Percentiles rank a stretch among this genome's conserved stretches.
Evolutionary conservation across 2,888 invertebrate genomes (phyloP).

Genomic region (Pantelozetes paolii): DNA sequence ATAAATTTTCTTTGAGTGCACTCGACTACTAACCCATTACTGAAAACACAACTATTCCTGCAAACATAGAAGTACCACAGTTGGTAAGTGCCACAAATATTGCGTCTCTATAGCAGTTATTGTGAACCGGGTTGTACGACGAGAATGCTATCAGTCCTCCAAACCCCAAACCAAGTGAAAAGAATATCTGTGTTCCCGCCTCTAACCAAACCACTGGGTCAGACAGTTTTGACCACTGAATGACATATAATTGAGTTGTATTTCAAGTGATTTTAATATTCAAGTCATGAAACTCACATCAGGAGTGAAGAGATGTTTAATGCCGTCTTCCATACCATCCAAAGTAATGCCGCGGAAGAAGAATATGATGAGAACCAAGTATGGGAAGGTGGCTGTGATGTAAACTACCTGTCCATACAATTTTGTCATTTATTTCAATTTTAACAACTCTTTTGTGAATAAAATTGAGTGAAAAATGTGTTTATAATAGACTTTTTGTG

Average conservation of each 20-base stretch:
- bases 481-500: too few relatives aligned
- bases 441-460: not conserved
- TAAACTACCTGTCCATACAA: slow-evolving; percentile 64
- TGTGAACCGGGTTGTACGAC: slow-evolving; percentile 93
- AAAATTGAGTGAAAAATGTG: not conserved
- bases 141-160: slow-evolving; percentile 94
- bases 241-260: not conserved
- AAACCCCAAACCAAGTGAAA: slow-evolving; percentile 89
- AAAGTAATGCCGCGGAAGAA: slow-evolving; percentile 89
- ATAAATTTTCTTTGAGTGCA: not conserved
- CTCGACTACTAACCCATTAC: slow-evolving; percentile 65
- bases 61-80: slow-evolving; percentile 92
- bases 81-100: slow-evolving; percentile 87
- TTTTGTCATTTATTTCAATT: too few relatives aligned
- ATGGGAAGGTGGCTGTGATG: slow-evolving; percentile 93
- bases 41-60: slow-evolving; percentile 91
- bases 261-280: not conserved
- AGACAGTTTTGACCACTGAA: slow-evolving; percentile 73
- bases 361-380: slow-evolving; percentile 89
- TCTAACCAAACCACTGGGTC: slow-evolving; percentile 96
- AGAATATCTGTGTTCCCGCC: slow-evolving; percentile 96
- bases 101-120: slow-evolving; percentile 91
- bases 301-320: slow-evolving; percentile 83
- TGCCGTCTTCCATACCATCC: slow-evolving; percentile 78
- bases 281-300: slow-evolving; percentile 57